phyloP scores from a whole-genome alignment of 1,140 invertebrate species.

The Andricus grossulariae region DNA sequence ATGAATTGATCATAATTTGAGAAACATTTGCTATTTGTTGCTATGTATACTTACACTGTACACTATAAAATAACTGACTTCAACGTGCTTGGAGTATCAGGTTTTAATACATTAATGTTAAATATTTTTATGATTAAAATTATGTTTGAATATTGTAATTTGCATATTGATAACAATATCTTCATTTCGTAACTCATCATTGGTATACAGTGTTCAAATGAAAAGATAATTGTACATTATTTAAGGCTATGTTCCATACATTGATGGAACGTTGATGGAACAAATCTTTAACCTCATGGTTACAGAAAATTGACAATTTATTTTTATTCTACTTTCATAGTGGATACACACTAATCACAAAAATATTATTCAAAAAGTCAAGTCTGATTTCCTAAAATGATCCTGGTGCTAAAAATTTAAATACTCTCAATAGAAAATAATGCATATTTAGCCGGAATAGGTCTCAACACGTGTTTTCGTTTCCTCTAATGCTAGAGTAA shows the following conservation, averaged over 20 bases:
- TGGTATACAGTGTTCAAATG: no score
- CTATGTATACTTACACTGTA: no score
- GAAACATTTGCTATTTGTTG: no score
- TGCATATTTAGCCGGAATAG: neutral
- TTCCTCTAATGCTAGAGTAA: neutral
- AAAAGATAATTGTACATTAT: no score
- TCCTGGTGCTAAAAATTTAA: neutral
- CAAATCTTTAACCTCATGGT: neutral
- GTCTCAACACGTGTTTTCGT: neutral
- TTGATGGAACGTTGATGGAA: neutral
- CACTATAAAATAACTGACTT: no score
- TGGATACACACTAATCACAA: neutral
- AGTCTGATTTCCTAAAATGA: neutral
- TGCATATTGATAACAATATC: no score
- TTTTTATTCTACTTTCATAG: conserved; percentile 7
- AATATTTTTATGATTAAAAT: no score
- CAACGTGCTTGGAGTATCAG: no score
- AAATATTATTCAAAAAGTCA: conserved; percentile 5
- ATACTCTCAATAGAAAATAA: neutral
- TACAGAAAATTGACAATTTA: conserved; percentile 16
- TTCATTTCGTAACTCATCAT: no score
- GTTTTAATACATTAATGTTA: no score
- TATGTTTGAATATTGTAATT: no score
- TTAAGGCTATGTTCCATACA: neutral
- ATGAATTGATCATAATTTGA: no score